Percentiles rank a stretch among this genome's conserved stretches.
Evolutionary conservation across 2,797 vertebrate species (phyloP).

Genomic region (Galago senegalensis): DNA sequence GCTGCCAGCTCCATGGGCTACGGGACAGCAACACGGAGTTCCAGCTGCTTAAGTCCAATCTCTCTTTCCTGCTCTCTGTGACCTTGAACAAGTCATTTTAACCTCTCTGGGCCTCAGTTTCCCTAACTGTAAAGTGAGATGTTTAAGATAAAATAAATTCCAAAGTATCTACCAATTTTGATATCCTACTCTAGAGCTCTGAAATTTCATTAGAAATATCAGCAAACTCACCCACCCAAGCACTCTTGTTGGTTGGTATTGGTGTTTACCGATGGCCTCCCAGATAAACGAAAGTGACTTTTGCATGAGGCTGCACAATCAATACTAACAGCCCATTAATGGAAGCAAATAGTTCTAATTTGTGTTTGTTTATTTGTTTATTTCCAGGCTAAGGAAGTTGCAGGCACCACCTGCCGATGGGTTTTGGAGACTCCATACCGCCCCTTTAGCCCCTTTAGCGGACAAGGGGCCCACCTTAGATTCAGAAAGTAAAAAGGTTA

Average conservation of each 20-base stretch:
- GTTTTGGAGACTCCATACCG: constrained; percentile 32
- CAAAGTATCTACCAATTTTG: background rate
- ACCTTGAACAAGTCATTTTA: constrained; percentile 26
- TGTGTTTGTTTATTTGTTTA: constrained; percentile 82
- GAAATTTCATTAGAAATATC: constrained; percentile 40
- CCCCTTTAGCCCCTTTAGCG: background rate
- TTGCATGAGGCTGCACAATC: constrained; percentile 66
- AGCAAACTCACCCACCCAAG: background rate
- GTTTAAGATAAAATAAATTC: background rate
- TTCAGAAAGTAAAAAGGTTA: constrained; percentile 30
- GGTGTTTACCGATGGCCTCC: background rate
- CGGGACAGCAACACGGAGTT: background rate
- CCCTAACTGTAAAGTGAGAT: background rate
- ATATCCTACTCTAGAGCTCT: background rate
- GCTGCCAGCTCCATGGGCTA: background rate
- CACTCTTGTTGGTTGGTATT: background rate
- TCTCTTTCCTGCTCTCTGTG: background rate
- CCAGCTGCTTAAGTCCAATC: background rate
- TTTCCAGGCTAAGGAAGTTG: constrained; percentile 65
- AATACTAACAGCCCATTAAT: constrained; percentile 41
- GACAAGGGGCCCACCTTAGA: background rate
- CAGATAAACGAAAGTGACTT: constrained; percentile 37
- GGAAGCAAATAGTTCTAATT: constrained; percentile 65
- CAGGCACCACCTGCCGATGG: constrained; percentile 1
- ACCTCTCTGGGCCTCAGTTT: background rate